Evolutionary conservation across 2,888 invertebrate genomes (phyloP), one percentile per base, ranked within the genome.

Genomic region (Mimumesa dahlbomi): DNA sequence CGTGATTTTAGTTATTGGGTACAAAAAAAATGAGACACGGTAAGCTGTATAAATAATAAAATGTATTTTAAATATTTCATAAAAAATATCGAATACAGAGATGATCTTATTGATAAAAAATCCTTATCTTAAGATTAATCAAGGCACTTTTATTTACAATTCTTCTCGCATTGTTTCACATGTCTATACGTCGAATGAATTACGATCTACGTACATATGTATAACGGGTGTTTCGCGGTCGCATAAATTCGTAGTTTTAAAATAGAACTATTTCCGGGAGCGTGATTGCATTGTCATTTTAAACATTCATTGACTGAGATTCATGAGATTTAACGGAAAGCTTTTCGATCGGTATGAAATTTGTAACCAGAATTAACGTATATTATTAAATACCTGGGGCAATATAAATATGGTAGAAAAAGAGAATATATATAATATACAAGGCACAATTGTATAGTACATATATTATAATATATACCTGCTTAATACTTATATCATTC

Each of bases 31-130:
- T n/a, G n/a, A n/a, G n/a, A n/a, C n/a, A n/a, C n/a, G 25, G 25
- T 25, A 25, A 25, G n/a, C 16, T 40, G 54, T 68, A 85, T 86
- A 85, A 86, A 86, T 85, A 87, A 68, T 81, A 79, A 75, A 81
- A 79, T 82, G 76, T 85, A 85, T 86, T 85, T 87, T 85, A 84
- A 86, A 87, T 86, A 86, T 84, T 82, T 58, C 68, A 81, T 85
- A 81, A 79, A 85, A 83, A 78, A 75, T 81, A 75, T 84, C 73
- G 81, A 82, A 72, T 85, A 85, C 82, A 85, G 79, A 53, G 58
- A 71, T 69, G 64, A 29, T 67, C 31, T 34, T 63, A 74, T 49
- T 68, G 56, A 68, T 69, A 74, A 40, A 53, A 50, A 52, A 54
- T 52, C 19, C 42, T 61, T 67, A 75, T 42, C 5, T 21, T 68